phyloP scores from a whole-genome alignment of 2,888 invertebrate species.

The Ametastegia equiseti region DNA sequence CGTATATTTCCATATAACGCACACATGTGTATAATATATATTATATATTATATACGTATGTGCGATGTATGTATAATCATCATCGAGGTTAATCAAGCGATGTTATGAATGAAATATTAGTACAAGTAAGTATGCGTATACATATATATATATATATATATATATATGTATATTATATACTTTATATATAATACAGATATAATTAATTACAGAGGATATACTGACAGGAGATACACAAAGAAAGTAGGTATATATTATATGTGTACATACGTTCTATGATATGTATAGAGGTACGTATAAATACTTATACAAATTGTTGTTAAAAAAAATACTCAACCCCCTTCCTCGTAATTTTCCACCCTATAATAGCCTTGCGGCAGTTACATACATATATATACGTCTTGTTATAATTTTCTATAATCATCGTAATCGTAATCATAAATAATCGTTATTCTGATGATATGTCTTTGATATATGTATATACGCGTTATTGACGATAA shows the following conservation, averaged over 20 bases:
- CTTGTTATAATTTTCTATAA: no score
- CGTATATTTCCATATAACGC: neutral
- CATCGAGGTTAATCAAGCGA: conserved; percentile 8
- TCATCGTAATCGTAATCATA: neutral
- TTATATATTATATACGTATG: neutral
- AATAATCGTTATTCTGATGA: neutral
- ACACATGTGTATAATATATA: neutral
- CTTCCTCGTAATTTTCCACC: no score
- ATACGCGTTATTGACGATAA: no score
- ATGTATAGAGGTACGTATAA: neutral
- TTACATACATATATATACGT: no score
- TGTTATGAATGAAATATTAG: neutral
- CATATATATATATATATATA: neutral
- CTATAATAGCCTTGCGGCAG: no score
- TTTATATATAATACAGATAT: neutral
- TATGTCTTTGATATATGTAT: neutral
- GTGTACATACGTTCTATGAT: neutral
- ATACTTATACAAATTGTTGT: conserved; percentile 22
- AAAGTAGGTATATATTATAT: conserved; percentile 25
- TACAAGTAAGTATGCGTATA: neutral
- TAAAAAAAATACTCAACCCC: conserved; percentile 4
- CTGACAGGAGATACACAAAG: conserved; percentile 36
- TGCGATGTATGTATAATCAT: neutral
- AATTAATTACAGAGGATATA: neutral
- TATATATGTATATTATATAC: conserved; percentile 13